These are phyloP conservation scores for Platysternon megacephalum DNA, from an alignment of 2,113 vertebrate genomes.

Conservation along the genomic window DNA sequence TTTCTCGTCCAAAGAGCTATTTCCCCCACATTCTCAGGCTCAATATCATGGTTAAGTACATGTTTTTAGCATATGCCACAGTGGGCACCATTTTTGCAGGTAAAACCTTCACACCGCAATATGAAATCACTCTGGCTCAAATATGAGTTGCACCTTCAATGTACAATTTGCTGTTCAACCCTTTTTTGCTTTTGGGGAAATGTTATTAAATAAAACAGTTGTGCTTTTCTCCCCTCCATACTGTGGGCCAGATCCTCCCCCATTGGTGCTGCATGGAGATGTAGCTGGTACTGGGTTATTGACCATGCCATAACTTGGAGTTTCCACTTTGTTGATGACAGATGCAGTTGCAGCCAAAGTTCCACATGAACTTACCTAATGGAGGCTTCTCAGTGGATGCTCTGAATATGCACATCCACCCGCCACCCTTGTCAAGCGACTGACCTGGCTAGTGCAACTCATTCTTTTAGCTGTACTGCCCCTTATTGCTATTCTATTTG, in stretches of 20 bases:
- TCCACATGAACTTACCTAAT: not conserved
- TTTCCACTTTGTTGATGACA: not conserved
- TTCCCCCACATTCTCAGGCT: not conserved
- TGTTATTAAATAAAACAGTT: not conserved
- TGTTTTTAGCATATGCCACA: not conserved
- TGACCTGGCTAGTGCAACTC: not conserved
- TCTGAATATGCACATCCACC: not conserved
- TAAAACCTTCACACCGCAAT: not conserved
- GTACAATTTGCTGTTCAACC: not conserved
- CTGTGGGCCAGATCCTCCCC: not conserved
- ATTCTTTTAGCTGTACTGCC: not conserved
- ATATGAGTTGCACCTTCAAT: not conserved
- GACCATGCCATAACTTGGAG: accelerated
- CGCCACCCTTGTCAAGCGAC: not conserved
- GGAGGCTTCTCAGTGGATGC: not conserved
- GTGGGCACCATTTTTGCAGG: not conserved
- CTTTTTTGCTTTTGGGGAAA: not conserved
- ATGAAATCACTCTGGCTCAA: not conserved
- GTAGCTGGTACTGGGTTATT: accelerated
- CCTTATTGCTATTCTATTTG: not conserved
- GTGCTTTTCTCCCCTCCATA: not conserved
- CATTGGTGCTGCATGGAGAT: not conserved
- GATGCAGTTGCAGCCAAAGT: not conserved
- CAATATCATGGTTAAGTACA: not conserved
- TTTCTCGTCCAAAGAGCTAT: not conserved